A percentile compares a stretch with the other conserved stretches of the same genome.
These are phyloP conservation scores for Pristiophorus japonicus DNA, from an alignment of 2,113 vertebrate genomes.

Conservation along the genomic window DNA sequence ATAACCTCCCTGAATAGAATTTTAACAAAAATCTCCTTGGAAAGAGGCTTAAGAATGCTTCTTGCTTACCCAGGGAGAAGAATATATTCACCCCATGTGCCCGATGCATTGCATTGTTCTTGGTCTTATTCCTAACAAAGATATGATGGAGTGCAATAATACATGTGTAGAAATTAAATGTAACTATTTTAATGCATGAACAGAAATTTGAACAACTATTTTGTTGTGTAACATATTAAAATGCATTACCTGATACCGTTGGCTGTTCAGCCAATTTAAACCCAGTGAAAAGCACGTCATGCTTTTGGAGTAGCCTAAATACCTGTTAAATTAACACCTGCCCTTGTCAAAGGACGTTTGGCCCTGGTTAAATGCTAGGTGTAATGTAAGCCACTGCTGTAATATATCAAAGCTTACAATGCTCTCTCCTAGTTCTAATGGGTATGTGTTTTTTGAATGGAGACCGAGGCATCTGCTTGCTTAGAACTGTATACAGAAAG, in stretches of 20 bases:
- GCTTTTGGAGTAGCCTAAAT: not conserved
- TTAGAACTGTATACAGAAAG: not conserved
- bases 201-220: slow-evolving; percentile 10
- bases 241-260: not conserved
- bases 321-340: not conserved
- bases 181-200: slow-evolving; percentile 28
- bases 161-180: not conserved
- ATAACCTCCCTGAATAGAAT: not conserved
- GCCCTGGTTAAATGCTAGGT: not conserved
- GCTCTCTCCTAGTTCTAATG: not conserved
- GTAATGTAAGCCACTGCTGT: slow-evolving; percentile 1
- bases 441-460: not conserved
- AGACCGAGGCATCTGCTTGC: not conserved
- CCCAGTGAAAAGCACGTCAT: not conserved
- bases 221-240: slow-evolving; percentile 9
- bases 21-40: slow-evolving; percentile 3
- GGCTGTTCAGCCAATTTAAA: not conserved
- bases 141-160: slow-evolving; percentile 14
- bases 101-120: slow-evolving; percentile 15
- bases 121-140: slow-evolving; percentile 7
- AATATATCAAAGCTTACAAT: slow-evolving; percentile 4
- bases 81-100: not conserved
- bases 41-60: not conserved
- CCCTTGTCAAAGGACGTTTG: not conserved
- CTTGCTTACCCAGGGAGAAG: not conserved